Evolutionary conservation across 2,113 vertebrate genomes (phyloP).

Genomic region (Pollachius pollachius): DNA sequence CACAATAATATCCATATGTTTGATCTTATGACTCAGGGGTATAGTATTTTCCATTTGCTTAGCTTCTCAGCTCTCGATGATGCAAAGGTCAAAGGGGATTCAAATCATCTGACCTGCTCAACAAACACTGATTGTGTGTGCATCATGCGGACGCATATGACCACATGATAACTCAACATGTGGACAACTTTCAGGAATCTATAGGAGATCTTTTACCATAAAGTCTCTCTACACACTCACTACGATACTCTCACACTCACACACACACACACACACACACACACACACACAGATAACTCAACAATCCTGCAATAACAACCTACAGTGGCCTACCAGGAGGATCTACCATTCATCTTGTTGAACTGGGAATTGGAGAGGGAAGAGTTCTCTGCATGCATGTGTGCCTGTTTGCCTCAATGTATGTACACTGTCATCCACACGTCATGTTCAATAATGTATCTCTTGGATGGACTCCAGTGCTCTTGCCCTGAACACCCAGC

Average conservation of each 20-base stretch:
- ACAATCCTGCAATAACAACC: not conserved
- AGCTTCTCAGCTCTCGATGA: not conserved
- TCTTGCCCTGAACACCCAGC: not conserved
- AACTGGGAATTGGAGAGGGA: not conserved
- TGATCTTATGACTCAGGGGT: not conserved
- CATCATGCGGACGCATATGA: no score
- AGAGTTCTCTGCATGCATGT: not conserved
- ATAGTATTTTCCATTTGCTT: not conserved
- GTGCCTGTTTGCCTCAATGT: not conserved
- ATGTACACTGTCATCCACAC: not conserved
- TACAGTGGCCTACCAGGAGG: no score
- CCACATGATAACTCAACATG: no score
- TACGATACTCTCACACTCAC: not conserved
- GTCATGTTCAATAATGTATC: not conserved
- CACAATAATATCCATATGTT: no score
- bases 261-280: constrained; percentile 13
- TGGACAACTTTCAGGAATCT: no score
- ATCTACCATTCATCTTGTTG: no score
- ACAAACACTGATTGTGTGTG: no score
- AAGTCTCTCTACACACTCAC: no score
- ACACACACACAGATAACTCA: not conserved
- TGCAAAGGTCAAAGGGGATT: no score
- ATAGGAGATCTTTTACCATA: no score
- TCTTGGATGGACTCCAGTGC: constrained; percentile 22
- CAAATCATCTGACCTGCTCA: no score